Conservation (phyloP, 2,888 invertebrate genomes). For the Drepana falcataria region DNA sequence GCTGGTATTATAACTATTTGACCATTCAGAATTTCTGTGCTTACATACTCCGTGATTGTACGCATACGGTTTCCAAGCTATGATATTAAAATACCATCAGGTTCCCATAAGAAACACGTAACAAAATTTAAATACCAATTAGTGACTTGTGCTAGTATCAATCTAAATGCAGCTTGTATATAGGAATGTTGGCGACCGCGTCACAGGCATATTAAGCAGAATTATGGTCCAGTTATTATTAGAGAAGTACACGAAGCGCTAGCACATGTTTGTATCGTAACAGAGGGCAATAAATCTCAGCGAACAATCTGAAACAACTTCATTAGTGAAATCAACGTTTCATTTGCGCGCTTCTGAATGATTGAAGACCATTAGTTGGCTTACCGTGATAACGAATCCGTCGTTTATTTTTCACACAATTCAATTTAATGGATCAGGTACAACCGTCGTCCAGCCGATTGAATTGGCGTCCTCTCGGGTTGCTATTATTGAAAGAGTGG, state of each 20-base stretch:
- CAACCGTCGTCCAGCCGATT: conserved; percentile 41
- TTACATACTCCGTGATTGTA: no score
- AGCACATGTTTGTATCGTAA: conserved; percentile 62
- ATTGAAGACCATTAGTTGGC: conserved; percentile 36
- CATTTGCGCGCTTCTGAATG: conserved; percentile 35
- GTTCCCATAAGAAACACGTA: no score
- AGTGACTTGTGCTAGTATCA: conserved; percentile 21
- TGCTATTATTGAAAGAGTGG: conserved; percentile 54
- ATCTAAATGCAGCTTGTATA: conserved; percentile 42
- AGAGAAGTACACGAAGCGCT: conserved; percentile 51
- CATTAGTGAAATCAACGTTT: conserved; percentile 58
- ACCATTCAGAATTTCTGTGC: no score
- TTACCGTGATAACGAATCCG: conserved; percentile 32
- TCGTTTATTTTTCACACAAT: conserved; percentile 31
- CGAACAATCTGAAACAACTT: conserved; percentile 64
- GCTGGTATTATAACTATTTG: no score
- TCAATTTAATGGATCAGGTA: conserved; percentile 31
- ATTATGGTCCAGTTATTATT: conserved; percentile 65
- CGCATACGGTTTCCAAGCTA: no score
- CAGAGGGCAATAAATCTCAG: conserved; percentile 57
- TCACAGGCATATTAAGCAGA: conserved; percentile 52
- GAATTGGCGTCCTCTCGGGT: conserved; percentile 53
- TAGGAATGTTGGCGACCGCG: conserved; percentile 49
- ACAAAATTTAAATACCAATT: conserved; percentile 1
- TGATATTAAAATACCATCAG: no score